These are phyloP conservation scores for Nanger granti DNA, from an alignment of 2,113 vertebrate genomes.

Conservation along the genomic window DNA sequence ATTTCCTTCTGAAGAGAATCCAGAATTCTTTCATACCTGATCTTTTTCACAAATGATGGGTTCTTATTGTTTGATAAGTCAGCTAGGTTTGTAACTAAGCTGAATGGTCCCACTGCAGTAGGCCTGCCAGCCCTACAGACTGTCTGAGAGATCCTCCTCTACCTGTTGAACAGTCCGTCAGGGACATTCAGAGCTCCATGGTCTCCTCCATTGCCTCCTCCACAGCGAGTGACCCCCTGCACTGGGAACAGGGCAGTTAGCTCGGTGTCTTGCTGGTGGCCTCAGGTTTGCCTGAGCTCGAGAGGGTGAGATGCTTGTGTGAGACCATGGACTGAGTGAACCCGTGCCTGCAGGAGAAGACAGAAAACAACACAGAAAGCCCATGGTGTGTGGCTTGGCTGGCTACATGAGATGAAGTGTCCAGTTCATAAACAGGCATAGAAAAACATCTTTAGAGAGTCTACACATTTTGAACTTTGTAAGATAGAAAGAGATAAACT, in stretches of 20 bases:
- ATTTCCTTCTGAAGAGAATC: background rate
- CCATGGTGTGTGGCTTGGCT: background rate
- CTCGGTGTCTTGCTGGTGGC: background rate
- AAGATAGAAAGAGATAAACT: background rate
- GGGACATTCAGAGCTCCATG: background rate
- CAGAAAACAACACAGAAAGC: background rate
- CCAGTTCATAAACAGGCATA: background rate
- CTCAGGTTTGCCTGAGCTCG: background rate
- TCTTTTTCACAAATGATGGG: background rate
- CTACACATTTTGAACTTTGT: background rate
- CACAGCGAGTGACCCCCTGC: background rate
- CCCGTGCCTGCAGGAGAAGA: background rate
- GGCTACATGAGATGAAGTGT: background rate
- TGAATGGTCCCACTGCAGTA: background rate
- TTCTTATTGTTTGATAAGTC: background rate
- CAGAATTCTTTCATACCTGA: background rate
- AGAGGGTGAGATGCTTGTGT: background rate
- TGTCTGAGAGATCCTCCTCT: background rate
- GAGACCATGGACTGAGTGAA: background rate
- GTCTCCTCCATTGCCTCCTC: background rate
- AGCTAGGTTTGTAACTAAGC: background rate
- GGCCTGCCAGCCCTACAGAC: background rate
- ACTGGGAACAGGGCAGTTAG: background rate
- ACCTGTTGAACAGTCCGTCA: background rate
- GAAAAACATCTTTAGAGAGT: background rate